A percentile compares a stretch with the other conserved stretches of the same genome.
phyloP scores from a whole-genome alignment of 2,113 vertebrate genomes.

The Siniperca knerii region DNA sequence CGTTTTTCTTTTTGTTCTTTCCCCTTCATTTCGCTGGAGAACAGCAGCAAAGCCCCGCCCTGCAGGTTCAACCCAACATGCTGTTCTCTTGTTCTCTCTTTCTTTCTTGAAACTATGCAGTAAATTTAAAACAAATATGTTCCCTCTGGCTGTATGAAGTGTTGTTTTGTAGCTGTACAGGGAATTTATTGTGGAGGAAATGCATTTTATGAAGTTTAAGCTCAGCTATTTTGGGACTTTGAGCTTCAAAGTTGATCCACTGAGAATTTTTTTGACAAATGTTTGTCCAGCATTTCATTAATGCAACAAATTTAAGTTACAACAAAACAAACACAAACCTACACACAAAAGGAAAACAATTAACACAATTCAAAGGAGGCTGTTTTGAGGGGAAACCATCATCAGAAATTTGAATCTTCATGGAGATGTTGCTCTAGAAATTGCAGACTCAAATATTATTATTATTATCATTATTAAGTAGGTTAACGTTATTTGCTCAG shows the following conservation, averaged over 20 bases:
- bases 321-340: not conserved
- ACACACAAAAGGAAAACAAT: not conserved
- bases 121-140: not conserved
- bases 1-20: slow-evolving; percentile 47
- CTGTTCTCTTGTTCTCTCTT: not conserved
- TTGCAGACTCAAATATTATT: too few species aligned
- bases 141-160: not conserved
- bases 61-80: not conserved
- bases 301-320: not conserved
- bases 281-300: not conserved
- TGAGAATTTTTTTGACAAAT: not conserved
- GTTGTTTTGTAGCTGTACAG: not conserved
- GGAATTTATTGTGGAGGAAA: not conserved
- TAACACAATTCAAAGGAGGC: too few species aligned
- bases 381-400: not conserved
- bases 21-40: slow-evolving; percentile 30
- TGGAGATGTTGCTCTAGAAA: not conserved
- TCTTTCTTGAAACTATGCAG: not conserved
- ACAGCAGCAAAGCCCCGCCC: slow-evolving; percentile 34
- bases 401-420: not conserved
- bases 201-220: not conserved
- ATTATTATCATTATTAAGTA: too few species aligned
- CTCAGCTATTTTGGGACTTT: not conserved
- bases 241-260: not conserved
- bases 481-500: too few species aligned